Conservation (phyloP, 2,888 invertebrate species). For the Reticulitermes lucifugus region DNA sequence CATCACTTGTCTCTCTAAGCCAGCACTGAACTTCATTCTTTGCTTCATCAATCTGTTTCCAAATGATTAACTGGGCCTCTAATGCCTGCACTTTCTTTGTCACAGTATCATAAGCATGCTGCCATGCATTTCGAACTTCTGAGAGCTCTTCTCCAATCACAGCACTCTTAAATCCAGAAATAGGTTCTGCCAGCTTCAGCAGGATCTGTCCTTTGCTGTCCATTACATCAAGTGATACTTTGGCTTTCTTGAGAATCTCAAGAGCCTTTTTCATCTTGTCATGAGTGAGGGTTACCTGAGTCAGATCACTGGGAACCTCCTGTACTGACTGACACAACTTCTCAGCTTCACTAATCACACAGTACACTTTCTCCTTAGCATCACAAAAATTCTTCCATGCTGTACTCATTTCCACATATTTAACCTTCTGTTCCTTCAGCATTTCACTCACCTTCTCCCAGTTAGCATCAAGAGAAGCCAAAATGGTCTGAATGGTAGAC, state of each 20-base stretch:
- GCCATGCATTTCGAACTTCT: conserved; percentile 77
- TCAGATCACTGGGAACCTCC: conserved; percentile 77
- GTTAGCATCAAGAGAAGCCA: conserved; percentile 81
- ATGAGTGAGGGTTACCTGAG: conserved; percentile 76
- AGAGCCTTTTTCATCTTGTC: conserved; percentile 82
- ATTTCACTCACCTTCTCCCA: conserved; percentile 84
- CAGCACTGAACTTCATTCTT: conserved; percentile 86
- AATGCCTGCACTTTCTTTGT: conserved; percentile 81
- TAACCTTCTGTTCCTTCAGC: conserved; percentile 79
- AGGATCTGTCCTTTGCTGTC: conserved; percentile 80
- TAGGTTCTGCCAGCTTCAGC: conserved; percentile 75
- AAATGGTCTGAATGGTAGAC: conserved; percentile 81
- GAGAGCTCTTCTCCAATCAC: conserved; percentile 61
- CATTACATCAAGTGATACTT: conserved; percentile 80
- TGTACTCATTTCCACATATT: conserved; percentile 77
- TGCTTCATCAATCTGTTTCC: conserved; percentile 91
- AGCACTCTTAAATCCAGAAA: conserved; percentile 74
- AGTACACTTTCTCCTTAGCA: conserved; percentile 76
- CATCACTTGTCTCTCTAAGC: conserved; percentile 85
- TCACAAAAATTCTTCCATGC: conserved; percentile 82
- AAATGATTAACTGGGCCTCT: conserved; percentile 91
- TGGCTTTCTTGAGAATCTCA: conserved; percentile 80
- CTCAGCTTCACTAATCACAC: conserved; percentile 77
- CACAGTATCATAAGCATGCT: conserved; percentile 76
- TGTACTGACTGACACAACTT: conserved; percentile 73